Conservation (phyloP, 2,888 invertebrate species). For the Limnephilus rhombicus region DNA sequence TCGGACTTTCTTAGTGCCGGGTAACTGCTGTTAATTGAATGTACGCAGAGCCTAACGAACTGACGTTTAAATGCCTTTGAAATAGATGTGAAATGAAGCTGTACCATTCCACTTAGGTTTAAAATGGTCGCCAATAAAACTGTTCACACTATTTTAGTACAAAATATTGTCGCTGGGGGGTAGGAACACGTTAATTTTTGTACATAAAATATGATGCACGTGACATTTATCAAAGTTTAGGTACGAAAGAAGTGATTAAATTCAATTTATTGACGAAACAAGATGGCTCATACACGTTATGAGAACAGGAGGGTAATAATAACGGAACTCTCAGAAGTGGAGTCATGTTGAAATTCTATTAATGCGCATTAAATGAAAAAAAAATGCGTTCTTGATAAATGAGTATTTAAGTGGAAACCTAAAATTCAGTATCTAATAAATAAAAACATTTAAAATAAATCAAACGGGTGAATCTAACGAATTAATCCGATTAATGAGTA, state of each 20-base stretch:
- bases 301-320: neutral
- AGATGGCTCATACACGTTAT: neutral
- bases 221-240: neutral
- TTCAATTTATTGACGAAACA: neutral
- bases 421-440: neutral
- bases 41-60: slow-evolving; percentile 9
- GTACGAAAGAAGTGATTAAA: neutral
- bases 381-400: neutral
- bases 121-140: neutral
- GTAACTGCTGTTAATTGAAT: slow-evolving; percentile 28
- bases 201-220: neutral
- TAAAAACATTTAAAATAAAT: neutral
- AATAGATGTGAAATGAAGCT: neutral
- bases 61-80: slow-evolving; percentile 4
- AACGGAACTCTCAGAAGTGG: neutral
- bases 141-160: neutral
- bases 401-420: neutral
- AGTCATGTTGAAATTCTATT: neutral
- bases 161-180: no score
- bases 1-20: neutral
- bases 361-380: neutral
- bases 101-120: neutral
- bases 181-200: neutral
- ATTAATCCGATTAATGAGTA: neutral
- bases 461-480: neutral